phyloP scores from a whole-genome alignment of 1,140 invertebrate species.

The Anastrepha obliqua region DNA sequence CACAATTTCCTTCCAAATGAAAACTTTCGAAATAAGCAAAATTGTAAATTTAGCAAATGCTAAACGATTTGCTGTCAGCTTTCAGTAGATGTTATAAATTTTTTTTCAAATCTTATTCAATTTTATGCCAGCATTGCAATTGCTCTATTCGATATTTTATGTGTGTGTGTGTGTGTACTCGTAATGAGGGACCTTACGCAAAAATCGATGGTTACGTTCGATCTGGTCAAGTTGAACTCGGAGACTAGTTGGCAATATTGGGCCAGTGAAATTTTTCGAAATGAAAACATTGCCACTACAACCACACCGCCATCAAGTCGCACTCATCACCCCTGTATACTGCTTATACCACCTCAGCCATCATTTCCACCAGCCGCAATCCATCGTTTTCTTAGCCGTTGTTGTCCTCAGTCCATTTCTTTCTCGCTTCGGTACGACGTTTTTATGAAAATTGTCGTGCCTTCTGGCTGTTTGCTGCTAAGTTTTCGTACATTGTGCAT shows the following conservation, averaged over 20 bases:
- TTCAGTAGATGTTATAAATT: constrained; percentile 34
- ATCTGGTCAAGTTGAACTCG: constrained; percentile 69
- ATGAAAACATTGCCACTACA: not conserved
- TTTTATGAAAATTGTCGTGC: constrained; percentile 36
- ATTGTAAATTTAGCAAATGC: constrained; percentile 11
- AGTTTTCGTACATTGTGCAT: not conserved
- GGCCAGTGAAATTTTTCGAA: not conserved
- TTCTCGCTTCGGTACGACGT: not conserved
- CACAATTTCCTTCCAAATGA: not conserved
- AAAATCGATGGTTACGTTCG: constrained; percentile 70
- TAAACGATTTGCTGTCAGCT: constrained; percentile 7
- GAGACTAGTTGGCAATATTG: constrained; percentile 64
- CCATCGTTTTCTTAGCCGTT: constrained; percentile 37
- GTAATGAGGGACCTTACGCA: constrained; percentile 63
- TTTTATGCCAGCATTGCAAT: not conserved
- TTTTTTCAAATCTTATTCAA: constrained; percentile 1
- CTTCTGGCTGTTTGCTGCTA: not conserved
- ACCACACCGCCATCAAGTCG: constrained; percentile 10
- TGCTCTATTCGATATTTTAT: not conserved
- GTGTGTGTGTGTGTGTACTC: not conserved
- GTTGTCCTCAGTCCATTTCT: not conserved
- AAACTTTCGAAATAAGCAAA: not conserved
- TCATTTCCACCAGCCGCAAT: constrained; percentile 10
- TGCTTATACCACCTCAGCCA: not conserved
- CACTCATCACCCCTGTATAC: not conserved